Evolutionary conservation across 2,797 vertebrate genomes (phyloP).

Genomic region (Pangasius larnaudii): DNA sequence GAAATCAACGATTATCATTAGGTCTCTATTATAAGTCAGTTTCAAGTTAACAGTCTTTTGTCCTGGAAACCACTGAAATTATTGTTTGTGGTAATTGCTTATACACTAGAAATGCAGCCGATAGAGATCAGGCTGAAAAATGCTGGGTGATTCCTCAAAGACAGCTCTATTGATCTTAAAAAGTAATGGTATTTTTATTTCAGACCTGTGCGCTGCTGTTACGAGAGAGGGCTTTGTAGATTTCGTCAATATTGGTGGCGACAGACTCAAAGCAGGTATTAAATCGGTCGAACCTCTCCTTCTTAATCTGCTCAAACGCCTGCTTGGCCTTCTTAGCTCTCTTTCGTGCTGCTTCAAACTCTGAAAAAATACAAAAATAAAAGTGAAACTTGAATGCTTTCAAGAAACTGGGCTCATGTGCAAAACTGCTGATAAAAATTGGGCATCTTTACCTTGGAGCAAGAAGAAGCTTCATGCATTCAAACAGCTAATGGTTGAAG

Average conservation of each 20-base stretch:
- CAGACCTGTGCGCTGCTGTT: constrained; percentile 91
- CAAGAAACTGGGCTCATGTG: neutral
- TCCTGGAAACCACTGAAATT: neutral
- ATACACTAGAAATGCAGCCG: neutral
- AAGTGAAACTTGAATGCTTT: neutral
- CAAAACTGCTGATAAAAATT: neutral
- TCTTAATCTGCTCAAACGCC: constrained; percentile 94
- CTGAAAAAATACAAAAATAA: constrained; percentile 58
- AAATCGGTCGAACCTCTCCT: constrained; percentile 90
- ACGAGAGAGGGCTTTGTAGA: constrained; percentile 91
- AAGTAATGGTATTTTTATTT: neutral
- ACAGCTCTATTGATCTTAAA: neutral
- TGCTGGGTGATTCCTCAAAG: neutral
- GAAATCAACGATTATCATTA: neutral
- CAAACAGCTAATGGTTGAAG: neutral
- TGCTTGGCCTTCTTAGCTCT: constrained; percentile 93
- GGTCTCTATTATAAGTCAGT: neutral
- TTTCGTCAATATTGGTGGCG: constrained; percentile 93
- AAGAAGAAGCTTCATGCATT: neutral
- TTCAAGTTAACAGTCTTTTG: neutral
- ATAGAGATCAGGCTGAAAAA: neutral
- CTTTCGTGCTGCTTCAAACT: constrained; percentile 91
- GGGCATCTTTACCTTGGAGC: neutral
- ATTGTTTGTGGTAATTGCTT: neutral
- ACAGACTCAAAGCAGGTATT: constrained; percentile 92